Conservation (phyloP, 1,140 invertebrate genomes). For the Diabrotica undecimpunctata region DNA sequence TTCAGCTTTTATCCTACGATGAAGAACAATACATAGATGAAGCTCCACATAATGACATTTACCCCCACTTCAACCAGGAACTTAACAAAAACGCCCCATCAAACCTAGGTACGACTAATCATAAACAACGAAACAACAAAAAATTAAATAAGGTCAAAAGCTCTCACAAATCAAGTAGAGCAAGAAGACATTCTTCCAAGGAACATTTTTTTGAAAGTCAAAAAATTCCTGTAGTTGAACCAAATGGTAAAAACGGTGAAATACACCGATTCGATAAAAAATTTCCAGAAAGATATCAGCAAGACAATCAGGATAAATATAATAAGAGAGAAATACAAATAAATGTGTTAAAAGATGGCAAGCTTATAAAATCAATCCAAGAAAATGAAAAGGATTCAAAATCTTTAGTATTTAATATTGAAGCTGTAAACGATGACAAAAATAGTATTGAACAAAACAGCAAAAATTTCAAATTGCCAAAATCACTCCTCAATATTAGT, state of each 20-base stretch:
- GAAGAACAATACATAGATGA: slow-evolving; percentile 10
- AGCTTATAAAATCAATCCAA: slow-evolving; percentile 6
- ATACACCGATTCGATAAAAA: neutral
- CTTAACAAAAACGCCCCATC: neutral
- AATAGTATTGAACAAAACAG: neutral
- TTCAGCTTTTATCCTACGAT: neutral
- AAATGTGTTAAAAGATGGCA: slow-evolving; percentile 11
- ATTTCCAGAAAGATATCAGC: slow-evolving; percentile 9
- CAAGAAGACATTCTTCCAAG: neutral
- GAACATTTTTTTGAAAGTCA: slow-evolving; percentile 3
- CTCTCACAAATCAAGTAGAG: neutral
- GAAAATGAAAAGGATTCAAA: slow-evolving; percentile 11
- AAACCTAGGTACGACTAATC: neutral
- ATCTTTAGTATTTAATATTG: slow-evolving; percentile 9
- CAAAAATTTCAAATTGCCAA: too few relatives aligned
- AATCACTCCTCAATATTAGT: neutral
- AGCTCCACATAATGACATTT: slow-evolving; percentile 13
- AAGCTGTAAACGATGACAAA: neutral
- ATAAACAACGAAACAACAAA: neutral
- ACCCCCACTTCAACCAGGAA: slow-evolving; percentile 4
- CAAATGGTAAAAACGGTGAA: slow-evolving; percentile 9
- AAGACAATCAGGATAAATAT: neutral
- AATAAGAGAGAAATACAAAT: slow-evolving; percentile 18
- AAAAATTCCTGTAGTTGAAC: neutral
- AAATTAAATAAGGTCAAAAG: neutral